These are phyloP conservation scores for Drosophila tripunctata DNA, from an alignment of 2,888 invertebrate species.

Conservation along the genomic window DNA sequence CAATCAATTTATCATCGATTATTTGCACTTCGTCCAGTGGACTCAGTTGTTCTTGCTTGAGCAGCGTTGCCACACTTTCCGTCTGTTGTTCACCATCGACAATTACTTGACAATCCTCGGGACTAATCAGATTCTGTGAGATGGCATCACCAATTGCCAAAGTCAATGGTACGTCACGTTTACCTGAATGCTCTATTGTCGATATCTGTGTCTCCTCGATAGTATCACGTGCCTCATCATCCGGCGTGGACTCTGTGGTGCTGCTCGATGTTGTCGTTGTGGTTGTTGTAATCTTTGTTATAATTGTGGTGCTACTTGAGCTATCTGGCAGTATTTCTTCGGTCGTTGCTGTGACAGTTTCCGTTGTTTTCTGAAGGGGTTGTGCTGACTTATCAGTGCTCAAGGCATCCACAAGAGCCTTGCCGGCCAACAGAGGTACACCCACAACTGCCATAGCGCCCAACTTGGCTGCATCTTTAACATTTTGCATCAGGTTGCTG, in stretches of 20 bases:
- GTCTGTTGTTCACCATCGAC: slow-evolving; percentile 87
- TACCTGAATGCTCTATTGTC: slow-evolving; percentile 36
- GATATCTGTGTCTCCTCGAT: slow-evolving; percentile 41
- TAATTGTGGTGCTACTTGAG: slow-evolving; percentile 37
- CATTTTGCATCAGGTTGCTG: slow-evolving; percentile 69
- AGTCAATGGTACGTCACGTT: slow-evolving; percentile 76
- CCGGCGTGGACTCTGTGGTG: slow-evolving; percentile 29
- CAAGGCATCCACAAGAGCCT: slow-evolving; percentile 92
- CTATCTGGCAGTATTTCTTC: slow-evolving; percentile 14
- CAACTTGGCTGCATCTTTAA: slow-evolving; percentile 90
- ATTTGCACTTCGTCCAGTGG: slow-evolving; percentile 88
- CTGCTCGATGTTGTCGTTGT: slow-evolving; percentile 43
- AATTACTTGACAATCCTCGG: slow-evolving; percentile 87
- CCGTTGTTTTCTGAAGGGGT: slow-evolving; percentile 48
- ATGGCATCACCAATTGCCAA: slow-evolving; percentile 88
- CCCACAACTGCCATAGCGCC: slow-evolving; percentile 94
- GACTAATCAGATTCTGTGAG: slow-evolving; percentile 87
- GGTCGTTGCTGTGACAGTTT: slow-evolving; percentile 16
- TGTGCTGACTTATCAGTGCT: slow-evolving; percentile 85
- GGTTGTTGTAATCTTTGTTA: slow-evolving; percentile 57
- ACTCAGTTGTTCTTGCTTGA: slow-evolving; percentile 89
- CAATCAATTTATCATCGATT: slow-evolving; percentile 87
- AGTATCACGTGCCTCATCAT: slow-evolving; percentile 67
- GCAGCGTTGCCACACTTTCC: slow-evolving; percentile 88
- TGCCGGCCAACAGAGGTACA: slow-evolving; percentile 94